phyloP scores from a whole-genome alignment of 2,797 vertebrate genomes.

The Botia kubotai region DNA sequence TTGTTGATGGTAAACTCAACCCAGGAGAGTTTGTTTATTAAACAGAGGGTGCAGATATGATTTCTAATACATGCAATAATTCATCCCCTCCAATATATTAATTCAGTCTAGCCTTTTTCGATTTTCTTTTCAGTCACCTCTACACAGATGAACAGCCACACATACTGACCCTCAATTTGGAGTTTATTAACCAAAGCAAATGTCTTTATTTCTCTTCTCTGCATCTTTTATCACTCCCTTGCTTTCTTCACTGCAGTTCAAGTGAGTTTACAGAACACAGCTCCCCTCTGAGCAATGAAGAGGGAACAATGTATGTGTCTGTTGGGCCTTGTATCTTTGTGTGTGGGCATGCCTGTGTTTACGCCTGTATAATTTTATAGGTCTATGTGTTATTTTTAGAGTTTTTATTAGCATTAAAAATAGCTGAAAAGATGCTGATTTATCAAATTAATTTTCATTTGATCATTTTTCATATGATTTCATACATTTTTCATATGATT shows the following conservation, averaged over 20 bases:
- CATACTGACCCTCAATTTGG: neutral
- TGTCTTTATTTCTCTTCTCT: slow-evolving; percentile 38
- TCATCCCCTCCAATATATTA: slow-evolving; percentile 15
- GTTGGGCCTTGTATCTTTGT: slow-evolving; percentile 58
- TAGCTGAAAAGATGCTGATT: neutral
- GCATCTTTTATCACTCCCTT: slow-evolving; percentile 21
- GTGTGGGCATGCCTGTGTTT: slow-evolving; percentile 49
- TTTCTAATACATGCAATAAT: slow-evolving; percentile 21
- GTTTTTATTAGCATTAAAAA: neutral
- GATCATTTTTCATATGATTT: neutral
- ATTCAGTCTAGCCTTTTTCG: slow-evolving; percentile 23
- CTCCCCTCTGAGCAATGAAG: slow-evolving; percentile 64
- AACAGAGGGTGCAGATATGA: neutral
- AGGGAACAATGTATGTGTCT: slow-evolving; percentile 37
- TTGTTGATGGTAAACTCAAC: neutral
- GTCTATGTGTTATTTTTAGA: slow-evolving; percentile 63
- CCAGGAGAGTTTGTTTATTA: slow-evolving; percentile 13
- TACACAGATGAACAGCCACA: neutral
- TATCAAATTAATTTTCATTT: neutral
- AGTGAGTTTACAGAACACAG: slow-evolving; percentile 64
- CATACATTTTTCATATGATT: too few relatives aligned
- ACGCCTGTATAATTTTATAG: slow-evolving; percentile 69
- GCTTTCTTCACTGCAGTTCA: slow-evolving; percentile 60
- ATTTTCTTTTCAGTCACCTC: slow-evolving; percentile 26
- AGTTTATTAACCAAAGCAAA: slow-evolving; percentile 31